Percentiles rank a stretch among this genome's conserved stretches.
Conservation (phyloP, 2,113 vertebrate genomes). For the Galeopterus variegatus region DNA sequence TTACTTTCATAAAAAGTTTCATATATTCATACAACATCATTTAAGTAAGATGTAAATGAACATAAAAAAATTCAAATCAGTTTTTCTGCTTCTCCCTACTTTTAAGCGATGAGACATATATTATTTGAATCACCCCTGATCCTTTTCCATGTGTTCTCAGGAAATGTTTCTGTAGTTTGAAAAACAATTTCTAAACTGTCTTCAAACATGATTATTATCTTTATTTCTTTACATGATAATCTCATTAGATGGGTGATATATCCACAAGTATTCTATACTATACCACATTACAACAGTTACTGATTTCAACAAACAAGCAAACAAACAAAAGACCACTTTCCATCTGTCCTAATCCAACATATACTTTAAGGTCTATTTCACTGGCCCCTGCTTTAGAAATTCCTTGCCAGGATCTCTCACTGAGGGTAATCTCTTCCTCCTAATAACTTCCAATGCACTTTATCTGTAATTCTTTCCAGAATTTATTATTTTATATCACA, state of each 20-base stretch:
- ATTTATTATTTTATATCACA: not conserved
- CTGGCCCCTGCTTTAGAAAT: not conserved
- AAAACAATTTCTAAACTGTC: constrained; percentile 18
- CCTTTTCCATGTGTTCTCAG: not conserved
- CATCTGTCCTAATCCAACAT: not conserved
- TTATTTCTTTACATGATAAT: not conserved
- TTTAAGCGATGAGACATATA: not conserved
- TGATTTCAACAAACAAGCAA: not conserved
- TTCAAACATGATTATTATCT: constrained; percentile 19
- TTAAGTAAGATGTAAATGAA: not conserved
- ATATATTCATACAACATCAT: not conserved
- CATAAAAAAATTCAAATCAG: not conserved
- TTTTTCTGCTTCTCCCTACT: not conserved
- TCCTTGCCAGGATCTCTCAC: not conserved
- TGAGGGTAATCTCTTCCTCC: not conserved
- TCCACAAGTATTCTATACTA: constrained; percentile 24
- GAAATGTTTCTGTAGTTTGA: not conserved
- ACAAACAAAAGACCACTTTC: not conserved
- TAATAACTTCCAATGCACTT: not conserved
- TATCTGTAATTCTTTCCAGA: not conserved
- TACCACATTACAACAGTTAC: not conserved
- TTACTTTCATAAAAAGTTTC: not conserved
- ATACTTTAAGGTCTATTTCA: constrained; percentile 25
- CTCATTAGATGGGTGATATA: not conserved
- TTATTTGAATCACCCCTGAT: not conserved